phyloP scores from a whole-genome alignment of 2,113 vertebrate species.

The Cathartes aura region DNA sequence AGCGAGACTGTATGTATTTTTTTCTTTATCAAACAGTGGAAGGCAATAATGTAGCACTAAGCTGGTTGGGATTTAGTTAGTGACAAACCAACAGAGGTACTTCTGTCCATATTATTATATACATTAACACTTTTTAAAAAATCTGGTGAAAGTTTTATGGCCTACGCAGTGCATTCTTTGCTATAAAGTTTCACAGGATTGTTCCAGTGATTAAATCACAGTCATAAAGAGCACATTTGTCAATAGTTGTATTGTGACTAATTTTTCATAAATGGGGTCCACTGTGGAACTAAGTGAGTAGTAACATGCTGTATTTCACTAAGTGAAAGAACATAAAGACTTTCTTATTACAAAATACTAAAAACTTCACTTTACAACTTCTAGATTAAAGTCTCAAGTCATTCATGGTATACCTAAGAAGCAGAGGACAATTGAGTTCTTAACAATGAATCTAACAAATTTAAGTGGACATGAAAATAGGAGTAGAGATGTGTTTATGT shows the following conservation, averaged over 20 bases:
- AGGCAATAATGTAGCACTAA: not conserved
- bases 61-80: not conserved
- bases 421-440: not conserved
- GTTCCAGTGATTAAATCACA: not conserved
- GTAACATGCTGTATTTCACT: not conserved
- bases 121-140: not conserved
- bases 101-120: not conserved
- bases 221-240: not conserved
- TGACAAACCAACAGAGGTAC: not conserved
- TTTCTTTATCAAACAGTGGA: not conserved
- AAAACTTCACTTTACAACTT: not conserved
- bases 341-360: not conserved
- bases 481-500: not conserved
- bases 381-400: not conserved
- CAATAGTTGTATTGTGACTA: not conserved
- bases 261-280: not conserved
- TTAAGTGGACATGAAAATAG: not conserved
- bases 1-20: not conserved
- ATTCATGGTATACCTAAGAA: fast-evolving
- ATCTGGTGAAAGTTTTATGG: not conserved
- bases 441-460: not conserved
- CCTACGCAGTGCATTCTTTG: not conserved
- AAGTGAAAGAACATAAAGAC: not conserved
- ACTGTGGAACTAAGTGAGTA: not conserved
- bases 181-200: not conserved